Evolutionary conservation across 2,797 vertebrate species (phyloP), one percentile per base, ranked within the genome.

Genomic region (Nannoperca obscura): DNA sequence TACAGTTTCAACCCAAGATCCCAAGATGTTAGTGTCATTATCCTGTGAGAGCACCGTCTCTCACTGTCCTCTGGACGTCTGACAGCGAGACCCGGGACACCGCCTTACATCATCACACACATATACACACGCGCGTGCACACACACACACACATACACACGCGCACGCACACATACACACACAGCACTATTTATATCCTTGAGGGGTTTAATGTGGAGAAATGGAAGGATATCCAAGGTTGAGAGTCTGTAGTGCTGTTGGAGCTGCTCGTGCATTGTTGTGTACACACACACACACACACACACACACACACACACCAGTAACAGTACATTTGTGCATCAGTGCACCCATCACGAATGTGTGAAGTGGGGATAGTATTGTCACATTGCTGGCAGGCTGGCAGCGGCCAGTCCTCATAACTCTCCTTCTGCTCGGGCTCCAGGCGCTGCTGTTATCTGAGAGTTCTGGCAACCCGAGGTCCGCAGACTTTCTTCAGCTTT

Each of bases 301-400:
- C 34, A 61, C 60, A 74, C 7, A 32, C 32, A 27, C 24, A 40
- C 38, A 42, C 34, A 61, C 60, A 74, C 7, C 20, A 62, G 53
- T 60, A 52, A 36, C 60, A 71, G 70, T 75, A 65, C 82, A 61
- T 52, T 66, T 57, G 82, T 83, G 84, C 84, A 76, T 87, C 86
- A 84, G 62, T 79, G 85, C 63, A 34, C 75, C 68, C 74, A 40
- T 82, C 86, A 75, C 55, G 17, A 47, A 69, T 38, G 71, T 88
- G 84, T 86, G 83, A 84, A 83, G 84, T 72, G 46, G 60, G 80
- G 82, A 67, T 88, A 76, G 84, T 86, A 77, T 79, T 85, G 87
- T 91, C 82, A 79, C 74, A 61, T 34, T 20, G 82, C 85, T 80
- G 79, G 74, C 78, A 74, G 88, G 66, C 78, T 67, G 69, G 77